Evolutionary conservation across 2,797 vertebrate species (phyloP), one percentile per base, ranked within the genome.

Genomic region (Sciurus carolinensis): DNA sequence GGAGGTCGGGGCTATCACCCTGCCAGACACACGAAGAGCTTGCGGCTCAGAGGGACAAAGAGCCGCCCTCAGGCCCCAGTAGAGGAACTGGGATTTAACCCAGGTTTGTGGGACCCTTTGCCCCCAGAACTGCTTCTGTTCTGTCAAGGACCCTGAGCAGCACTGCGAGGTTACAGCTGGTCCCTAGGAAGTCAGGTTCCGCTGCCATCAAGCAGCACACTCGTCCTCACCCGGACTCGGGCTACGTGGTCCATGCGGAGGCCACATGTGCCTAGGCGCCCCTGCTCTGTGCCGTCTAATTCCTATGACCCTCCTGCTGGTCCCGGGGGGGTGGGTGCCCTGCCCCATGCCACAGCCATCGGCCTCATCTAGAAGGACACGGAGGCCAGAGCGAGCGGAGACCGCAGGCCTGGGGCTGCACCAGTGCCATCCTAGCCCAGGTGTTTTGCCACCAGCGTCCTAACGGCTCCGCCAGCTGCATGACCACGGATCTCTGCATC

Each of bases 321-420:
- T 42, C 9, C 67, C 14, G 3, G 10, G 87, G 87, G 44, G 76
- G 42, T 9, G 10, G 67, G 33, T 10, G 7, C 12, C 3, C 52
- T 62, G 6, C 59, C 82, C 28, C 20, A 0, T 3, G 5, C 75
- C 83, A 5, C 14, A 9, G 66, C 44, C 3, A 3, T 44, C 1
- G 0, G 1, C 7, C 6, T 33, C 18, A 8, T 42, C 42, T 0
- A 42, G 66, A 50, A 2, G 17, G 59, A 42, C 18, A 14, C 0
- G n/a, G 73, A 85, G 50, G 5, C 2, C 4, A 0, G 47, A 39
- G 62, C 18, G 47, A 39, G 62, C 18, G 15, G 30, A 0, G 8
- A n/a, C 28, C 2, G 13, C 28, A 36, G 44, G 71, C 20, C 18
- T 0, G 1, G n/a, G 80, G 75, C n/a, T 15, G 1, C 6, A 5